Base-by-base conservation (phyloP, 2,797 vertebrate species). In the Paratrypauchen microcephalus region DNA sequence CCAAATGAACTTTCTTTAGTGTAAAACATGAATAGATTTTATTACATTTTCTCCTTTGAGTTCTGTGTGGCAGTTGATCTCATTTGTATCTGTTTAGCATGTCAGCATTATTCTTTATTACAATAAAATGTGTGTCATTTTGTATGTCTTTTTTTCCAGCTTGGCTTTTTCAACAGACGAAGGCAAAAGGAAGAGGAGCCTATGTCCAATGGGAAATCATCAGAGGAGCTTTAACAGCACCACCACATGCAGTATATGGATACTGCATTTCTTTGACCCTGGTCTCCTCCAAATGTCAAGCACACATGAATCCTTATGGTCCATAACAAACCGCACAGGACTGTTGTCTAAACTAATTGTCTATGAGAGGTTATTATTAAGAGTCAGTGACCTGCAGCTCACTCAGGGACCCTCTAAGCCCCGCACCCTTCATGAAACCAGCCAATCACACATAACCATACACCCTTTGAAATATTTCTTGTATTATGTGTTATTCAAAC, bases 131-230 rank as follows among this genome's bases (percentile, higher is more conserved):
- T 9, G 32, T 36, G 32, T 36, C 1, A 36, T 36, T 36, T 36
- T 3, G 8, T 2, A 36, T 32, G 32, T 32, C 1, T 9, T 36
- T 32, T 36, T 36, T 36, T 36, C 7, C 91, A 99, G 97, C 92
- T 99, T 11, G 97, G 97, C 67, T 99, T 99, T 88, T 99, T 99
- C 76, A 93, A 95, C 82, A 94, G 90, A 73, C 94, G 87, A 56
- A 87, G 82, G 62, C 71, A 89, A 80, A 86, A 89, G 70, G 92
- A 91, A 5, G 86, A 87, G 73, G 76, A 70, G 66, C 81, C 85
- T 0, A 81, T 74, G 18, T 74, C 80, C 76, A 92, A 91, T 47
- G 80, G 90, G 80, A 96, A 94, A 72, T 87, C 86, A 30, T 77
- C 92, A 73, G 95, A 95, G 79, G 88, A 92, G 78, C 71, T 86